Conservation (phyloP, 2,113 vertebrate genomes). For the Clinocottus analis region DNA sequence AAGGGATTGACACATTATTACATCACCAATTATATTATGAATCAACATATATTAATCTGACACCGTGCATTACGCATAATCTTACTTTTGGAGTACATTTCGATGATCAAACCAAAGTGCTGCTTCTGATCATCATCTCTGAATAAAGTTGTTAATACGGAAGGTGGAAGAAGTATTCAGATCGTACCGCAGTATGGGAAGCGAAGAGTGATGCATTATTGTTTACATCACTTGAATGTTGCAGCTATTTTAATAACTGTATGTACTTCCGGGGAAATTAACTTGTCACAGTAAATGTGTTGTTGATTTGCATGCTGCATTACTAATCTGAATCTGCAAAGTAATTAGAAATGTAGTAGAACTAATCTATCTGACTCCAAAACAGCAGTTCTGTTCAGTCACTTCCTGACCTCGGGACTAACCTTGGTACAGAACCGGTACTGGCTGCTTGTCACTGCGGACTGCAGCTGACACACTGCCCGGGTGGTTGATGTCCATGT, state of each 20-base stretch:
- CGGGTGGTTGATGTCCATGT: neutral
- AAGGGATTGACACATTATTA: neutral
- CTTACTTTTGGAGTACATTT: neutral
- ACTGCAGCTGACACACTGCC: neutral
- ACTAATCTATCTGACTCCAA: neutral
- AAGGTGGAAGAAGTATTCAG: neutral
- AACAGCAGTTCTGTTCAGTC: neutral
- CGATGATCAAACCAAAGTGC: neutral
- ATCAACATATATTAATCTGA: neutral
- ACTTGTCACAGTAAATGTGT: no score
- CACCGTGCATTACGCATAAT: neutral
- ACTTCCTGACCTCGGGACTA: neutral
- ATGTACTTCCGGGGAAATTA: neutral
- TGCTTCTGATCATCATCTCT: neutral
- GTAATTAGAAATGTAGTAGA: neutral
- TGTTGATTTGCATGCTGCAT: no score
- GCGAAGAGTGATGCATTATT: neutral
- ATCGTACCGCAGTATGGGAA: neutral
- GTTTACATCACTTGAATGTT: neutral
- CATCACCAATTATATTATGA: neutral
- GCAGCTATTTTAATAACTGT: neutral
- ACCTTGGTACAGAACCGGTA: slow-evolving; percentile 65
- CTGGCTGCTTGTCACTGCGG: neutral
- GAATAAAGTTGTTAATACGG: neutral
- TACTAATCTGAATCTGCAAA: neutral